phyloP scores from a whole-genome alignment of 1,140 invertebrate species.

The Ladona fulva region DNA sequence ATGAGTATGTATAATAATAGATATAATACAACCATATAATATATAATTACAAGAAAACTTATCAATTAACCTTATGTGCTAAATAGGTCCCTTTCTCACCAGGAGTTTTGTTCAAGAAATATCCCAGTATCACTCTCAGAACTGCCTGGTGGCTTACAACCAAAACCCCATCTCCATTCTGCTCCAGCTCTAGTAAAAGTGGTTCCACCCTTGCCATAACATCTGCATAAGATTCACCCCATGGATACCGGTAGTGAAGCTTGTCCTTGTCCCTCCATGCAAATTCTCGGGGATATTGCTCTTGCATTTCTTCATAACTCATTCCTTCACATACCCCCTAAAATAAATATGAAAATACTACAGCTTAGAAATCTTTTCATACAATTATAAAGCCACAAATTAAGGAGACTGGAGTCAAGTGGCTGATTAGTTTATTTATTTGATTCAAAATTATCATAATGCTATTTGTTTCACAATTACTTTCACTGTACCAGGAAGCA shows the following conservation, averaged over 20 bases:
- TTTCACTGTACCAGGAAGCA: too few relatives aligned
- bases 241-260: constrained; percentile 83
- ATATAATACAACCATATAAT: too few relatives aligned
- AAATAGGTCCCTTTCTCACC: constrained; percentile 36
- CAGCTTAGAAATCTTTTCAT: too few relatives aligned
- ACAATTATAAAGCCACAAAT: too few relatives aligned
- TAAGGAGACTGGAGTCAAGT: too few relatives aligned
- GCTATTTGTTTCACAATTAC: too few relatives aligned
- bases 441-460: too few relatives aligned
- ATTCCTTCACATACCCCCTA: constrained; percentile 87
- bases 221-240: constrained; percentile 84
- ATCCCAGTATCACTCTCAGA: constrained; percentile 80
- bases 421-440: too few relatives aligned
- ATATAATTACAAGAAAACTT: too few relatives aligned
- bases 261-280: constrained; percentile 86
- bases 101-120: constrained; percentile 75
- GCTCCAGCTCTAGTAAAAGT: constrained; percentile 68
- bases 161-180: constrained; percentile 68
- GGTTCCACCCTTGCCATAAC: constrained; percentile 75
- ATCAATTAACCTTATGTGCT: constrained; percentile 10
- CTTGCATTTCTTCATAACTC: constrained; percentile 89
- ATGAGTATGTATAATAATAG: too few relatives aligned
- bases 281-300: constrained; percentile 82
- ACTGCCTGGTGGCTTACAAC: constrained; percentile 88
- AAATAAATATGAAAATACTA: constrained; percentile 26